Evolutionary conservation across 2,888 invertebrate species (phyloP).

Genomic region (Amphimallon solstitiale): DNA sequence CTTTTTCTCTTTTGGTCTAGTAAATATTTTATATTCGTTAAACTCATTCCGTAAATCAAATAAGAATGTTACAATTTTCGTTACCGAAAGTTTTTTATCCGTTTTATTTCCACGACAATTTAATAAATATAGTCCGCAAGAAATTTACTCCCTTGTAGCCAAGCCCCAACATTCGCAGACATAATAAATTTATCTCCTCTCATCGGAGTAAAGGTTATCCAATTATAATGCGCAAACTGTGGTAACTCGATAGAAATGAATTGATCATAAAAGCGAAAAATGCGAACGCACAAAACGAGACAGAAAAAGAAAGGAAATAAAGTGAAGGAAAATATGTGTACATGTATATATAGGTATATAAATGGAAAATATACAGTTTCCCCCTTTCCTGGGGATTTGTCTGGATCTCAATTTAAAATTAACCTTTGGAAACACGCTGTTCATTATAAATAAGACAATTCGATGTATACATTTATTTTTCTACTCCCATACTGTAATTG

Average conservation of each 20-base stretch:
- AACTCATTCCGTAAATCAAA: slow-evolving; percentile 13
- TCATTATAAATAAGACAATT: too few species aligned
- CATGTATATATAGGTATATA: too few species aligned
- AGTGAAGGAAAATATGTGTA: neutral
- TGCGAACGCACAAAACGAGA: neutral
- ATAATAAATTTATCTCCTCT: slow-evolving; percentile 30
- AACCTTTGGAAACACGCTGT: too few species aligned
- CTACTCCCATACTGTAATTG: too few species aligned
- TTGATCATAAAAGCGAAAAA: slow-evolving; percentile 2
- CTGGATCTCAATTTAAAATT: too few species aligned
- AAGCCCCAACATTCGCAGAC: slow-evolving; percentile 9
- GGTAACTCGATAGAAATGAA: slow-evolving; percentile 27
- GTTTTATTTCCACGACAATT: slow-evolving; percentile 19
- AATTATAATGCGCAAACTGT: slow-evolving; percentile 31
- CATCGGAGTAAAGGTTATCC: slow-evolving; percentile 25
- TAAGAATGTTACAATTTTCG: slow-evolving; percentile 16
- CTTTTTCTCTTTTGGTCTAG: too few species aligned
- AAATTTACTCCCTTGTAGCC: slow-evolving; percentile 9
- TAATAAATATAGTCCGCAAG: slow-evolving; percentile 8
- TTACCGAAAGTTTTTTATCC: slow-evolving; percentile 5
- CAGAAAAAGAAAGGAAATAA: neutral
- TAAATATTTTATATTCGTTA: slow-evolving; percentile 7
- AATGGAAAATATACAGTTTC: too few species aligned
- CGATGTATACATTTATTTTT: too few species aligned
- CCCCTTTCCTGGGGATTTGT: too few species aligned